Percentiles rank a stretch among this genome's conserved stretches.
Evolutionary conservation across 2,113 vertebrate genomes (phyloP).

Genomic region (Pollimyrus isidori): DNA sequence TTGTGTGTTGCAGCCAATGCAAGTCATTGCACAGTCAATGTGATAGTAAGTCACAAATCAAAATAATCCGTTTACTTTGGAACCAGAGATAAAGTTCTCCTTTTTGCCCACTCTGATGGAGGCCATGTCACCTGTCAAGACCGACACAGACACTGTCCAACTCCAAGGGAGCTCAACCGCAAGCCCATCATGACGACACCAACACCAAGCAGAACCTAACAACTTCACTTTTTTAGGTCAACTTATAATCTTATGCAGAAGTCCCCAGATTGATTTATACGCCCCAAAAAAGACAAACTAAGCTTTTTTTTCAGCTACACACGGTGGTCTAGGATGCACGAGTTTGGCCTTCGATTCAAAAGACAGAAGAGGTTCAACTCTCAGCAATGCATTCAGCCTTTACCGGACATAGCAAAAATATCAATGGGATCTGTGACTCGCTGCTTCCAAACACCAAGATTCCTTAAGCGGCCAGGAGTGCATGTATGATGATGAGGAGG

Average conservation of each 20-base stretch:
- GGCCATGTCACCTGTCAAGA: not conserved
- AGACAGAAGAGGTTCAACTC: not conserved
- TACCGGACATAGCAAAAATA: not conserved
- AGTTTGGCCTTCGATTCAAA: not conserved
- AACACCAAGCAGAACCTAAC: not conserved
- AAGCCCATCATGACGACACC: not conserved
- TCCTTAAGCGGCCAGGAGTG: not conserved
- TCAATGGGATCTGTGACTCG: not conserved
- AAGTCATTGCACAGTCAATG: constrained; percentile 25
- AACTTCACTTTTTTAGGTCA: not conserved
- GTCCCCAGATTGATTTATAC: not conserved
- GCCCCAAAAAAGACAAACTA: not conserved
- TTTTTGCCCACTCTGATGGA: not conserved
- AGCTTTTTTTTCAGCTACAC: not conserved
- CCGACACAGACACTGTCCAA: not conserved
- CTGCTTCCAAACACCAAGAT: not conserved
- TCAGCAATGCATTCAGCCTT: not conserved
- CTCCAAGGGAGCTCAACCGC: not conserved
- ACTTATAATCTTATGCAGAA: not conserved
- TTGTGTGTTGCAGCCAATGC: constrained; percentile 42
- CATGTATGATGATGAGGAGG: not conserved
- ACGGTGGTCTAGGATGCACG: not conserved
- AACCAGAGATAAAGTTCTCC: not conserved
- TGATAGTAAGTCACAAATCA: constrained; percentile 44
- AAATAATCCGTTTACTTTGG: constrained; percentile 51